A percentile compares a stretch with the other conserved stretches of the same genome.
Conservation (phyloP, 2,888 invertebrate genomes). For the Luperina nickerlii region DNA sequence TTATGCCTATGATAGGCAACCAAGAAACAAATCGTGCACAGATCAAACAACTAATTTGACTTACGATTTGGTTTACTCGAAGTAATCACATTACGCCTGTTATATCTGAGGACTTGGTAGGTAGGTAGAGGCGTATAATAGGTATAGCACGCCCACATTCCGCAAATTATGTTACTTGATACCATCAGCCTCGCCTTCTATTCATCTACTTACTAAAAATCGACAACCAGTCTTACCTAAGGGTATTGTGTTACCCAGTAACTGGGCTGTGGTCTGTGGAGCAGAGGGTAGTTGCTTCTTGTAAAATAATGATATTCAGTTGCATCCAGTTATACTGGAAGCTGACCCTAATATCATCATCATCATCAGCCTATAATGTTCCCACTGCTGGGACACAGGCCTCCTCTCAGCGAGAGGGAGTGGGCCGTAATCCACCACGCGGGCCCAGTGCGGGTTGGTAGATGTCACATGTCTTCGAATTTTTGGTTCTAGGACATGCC, state of each 20-base stretch:
- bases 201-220: background rate
- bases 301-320: background rate
- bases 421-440: too few species aligned
- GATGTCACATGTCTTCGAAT: too few species aligned
- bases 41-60: background rate
- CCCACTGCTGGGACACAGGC: too few species aligned
- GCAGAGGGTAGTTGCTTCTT: background rate
- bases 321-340: background rate
- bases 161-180: background rate
- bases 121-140: too few species aligned
- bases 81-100: background rate
- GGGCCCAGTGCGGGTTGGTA: too few species aligned
- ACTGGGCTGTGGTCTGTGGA: background rate
- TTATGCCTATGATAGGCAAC: background rate
- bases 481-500: too few species aligned
- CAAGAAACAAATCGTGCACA: background rate
- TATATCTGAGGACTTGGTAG: background rate
- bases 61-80: background rate
- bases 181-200: background rate
- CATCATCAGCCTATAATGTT: too few species aligned
- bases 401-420: too few species aligned
- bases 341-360: background rate
- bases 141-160: too few species aligned
- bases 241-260: background rate
- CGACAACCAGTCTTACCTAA: background rate